Base-by-base conservation (phyloP, 2,113 vertebrate species). In the Myiopsitta monachus region DNA sequence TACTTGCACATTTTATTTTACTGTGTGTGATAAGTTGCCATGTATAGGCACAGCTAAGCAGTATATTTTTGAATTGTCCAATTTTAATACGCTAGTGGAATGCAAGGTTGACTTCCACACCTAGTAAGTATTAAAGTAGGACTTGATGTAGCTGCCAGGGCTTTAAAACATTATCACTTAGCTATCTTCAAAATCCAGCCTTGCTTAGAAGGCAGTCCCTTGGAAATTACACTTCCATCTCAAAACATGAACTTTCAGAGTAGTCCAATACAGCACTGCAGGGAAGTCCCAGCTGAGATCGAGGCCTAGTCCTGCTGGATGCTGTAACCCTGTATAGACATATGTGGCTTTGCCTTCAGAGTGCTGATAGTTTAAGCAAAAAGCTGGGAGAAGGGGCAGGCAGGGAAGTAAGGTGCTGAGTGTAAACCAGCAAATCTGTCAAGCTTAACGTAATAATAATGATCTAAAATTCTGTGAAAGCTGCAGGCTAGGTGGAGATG, bases 71-170 rank as follows among this genome's bases (percentile, higher is more conserved):
- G 10, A 91, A 28, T 57, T 73, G 51, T 77, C 62, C 31, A 41
- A 30, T 95, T 96, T 94, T 84, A 94, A 64, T 68, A 78, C 36
- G 82, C 87, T 64, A 31, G 39, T 68, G 79, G 80, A 95, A 52
- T 64, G 27, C 64, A 82, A 84, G 73, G 73, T 91, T 51, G 82
- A 72, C 57, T 95, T 94, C 62, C 70, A 78, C 52, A 64, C 39
- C 55, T 83, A 68, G 19, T 78, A 92, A 78, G 59, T 88, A 59
- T 54, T 96, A 83, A 93, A 86, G 62, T 46, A 93, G 51, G 33
- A 55, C 79, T 83, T 16, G 4, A 27, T 63, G 21, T 75, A 47
- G 64, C 73, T 93, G 55, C 61, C 17, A n/a, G 73, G 51, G 73
- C 57, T 84, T 92, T 94, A 90, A 84, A 95, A 84, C 66, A 10